phyloP scores from a whole-genome alignment of 2,797 vertebrate species.

The Mus spretus region DNA sequence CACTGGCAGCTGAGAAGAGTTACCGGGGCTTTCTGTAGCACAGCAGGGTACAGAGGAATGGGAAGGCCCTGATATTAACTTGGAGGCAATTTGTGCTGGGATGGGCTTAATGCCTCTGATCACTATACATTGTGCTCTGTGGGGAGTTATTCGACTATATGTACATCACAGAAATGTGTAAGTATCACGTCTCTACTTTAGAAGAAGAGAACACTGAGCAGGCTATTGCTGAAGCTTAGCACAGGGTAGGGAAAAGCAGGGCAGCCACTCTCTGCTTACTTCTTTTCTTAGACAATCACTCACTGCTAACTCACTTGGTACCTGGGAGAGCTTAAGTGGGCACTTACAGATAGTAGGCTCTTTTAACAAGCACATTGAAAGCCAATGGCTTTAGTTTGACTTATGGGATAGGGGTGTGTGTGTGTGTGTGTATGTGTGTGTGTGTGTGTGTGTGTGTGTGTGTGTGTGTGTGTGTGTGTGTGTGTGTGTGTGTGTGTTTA shows the following conservation, averaged over 20 bases:
- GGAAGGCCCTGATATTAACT: background rate
- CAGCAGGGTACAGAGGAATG: background rate
- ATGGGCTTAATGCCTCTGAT: background rate
- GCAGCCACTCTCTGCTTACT: background rate
- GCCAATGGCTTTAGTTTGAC: slow-evolving; percentile 1
- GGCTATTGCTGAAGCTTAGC: background rate
- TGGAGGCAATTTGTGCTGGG: background rate
- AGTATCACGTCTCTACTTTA: background rate
- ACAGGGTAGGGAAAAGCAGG: background rate
- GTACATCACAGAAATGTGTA: background rate
- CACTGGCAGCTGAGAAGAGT: background rate
- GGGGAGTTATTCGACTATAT: background rate
- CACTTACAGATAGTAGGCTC: background rate
- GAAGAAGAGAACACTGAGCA: background rate
- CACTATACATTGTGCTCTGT: no score
- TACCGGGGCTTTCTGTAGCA: background rate
- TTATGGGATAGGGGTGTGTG: background rate
- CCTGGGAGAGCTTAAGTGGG: background rate
- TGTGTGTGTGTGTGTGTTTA: no score
- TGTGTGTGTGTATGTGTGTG: no score
- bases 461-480: no score
- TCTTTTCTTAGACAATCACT: slow-evolving; percentile 45
- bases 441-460: no score
- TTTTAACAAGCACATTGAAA: background rate
- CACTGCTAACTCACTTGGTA: background rate